A percentile compares a stretch with the other conserved stretches of the same genome.
These are phyloP conservation scores for Phymatocera aterrima DNA, from an alignment of 2,888 invertebrate species.

Conservation along the genomic window DNA sequence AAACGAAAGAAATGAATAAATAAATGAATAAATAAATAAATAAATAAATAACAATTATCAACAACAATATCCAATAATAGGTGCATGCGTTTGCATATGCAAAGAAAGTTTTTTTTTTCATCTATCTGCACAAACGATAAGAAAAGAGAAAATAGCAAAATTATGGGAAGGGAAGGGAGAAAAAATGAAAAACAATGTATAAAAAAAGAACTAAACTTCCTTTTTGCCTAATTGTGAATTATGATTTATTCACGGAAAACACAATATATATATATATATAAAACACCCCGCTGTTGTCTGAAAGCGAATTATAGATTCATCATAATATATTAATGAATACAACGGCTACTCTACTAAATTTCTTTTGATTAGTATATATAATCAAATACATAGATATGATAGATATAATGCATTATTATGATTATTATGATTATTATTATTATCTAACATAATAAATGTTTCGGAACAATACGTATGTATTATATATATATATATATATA, in stretches of 20 bases:
- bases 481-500: too few species aligned
- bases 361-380: constrained; percentile 19
- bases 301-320: constrained; percentile 35
- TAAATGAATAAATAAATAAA: too few species aligned
- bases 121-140: constrained; percentile 20
- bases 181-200: neutral
- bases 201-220: too few species aligned
- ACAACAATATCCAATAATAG: constrained; percentile 28
- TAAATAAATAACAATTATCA: constrained; percentile 61
- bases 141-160: neutral
- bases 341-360: too few species aligned
- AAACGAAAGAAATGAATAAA: too few species aligned
- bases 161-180: neutral
- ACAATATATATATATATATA: neutral
- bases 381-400: neutral
- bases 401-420: constrained; percentile 36
- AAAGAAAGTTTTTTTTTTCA: constrained; percentile 19
- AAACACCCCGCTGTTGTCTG: neutral
- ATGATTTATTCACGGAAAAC: too few species aligned
- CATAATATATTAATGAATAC: constrained; percentile 32
- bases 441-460: constrained; percentile 43
- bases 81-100: neutral
- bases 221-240: too few species aligned
- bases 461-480: constrained; percentile 39
- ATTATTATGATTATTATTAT: too few species aligned